Conservation (phyloP, 2,113 vertebrate species). For the Mesoclemmys tuberculata region DNA sequence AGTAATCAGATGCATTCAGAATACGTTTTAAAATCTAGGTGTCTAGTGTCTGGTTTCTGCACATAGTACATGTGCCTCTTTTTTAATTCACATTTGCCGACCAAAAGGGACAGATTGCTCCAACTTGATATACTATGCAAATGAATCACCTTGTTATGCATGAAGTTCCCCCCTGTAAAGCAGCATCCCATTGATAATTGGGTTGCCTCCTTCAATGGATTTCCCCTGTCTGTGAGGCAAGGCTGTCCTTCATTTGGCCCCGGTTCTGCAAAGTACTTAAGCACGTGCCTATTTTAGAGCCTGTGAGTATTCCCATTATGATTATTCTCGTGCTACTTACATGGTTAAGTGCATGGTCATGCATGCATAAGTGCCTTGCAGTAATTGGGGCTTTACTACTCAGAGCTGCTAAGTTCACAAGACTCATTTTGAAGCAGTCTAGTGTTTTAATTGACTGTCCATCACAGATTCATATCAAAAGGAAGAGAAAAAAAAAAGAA, state of each 20-base stretch:
- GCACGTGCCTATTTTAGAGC: not conserved
- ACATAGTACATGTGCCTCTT: accelerated
- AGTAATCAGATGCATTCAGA: slow-evolving; percentile 14
- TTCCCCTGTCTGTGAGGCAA: not conserved
- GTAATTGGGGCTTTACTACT: accelerated
- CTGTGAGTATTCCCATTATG: not conserved
- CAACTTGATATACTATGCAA: not conserved
- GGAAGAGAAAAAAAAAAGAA: not conserved
- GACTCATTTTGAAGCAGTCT: not conserved
- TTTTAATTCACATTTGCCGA: not conserved
- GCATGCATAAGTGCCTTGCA: not conserved
- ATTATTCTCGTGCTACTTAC: not conserved
- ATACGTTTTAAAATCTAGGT: not conserved
- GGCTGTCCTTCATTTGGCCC: not conserved
- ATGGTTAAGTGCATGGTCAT: not conserved
- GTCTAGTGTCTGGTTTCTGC: not conserved
- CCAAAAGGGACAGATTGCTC: accelerated
- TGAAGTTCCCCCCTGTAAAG: not conserved
- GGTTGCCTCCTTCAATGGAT: not conserved
- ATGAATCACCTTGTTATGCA: accelerated
- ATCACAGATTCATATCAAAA: not conserved
- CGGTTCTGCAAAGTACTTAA: not conserved
- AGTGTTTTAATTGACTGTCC: not conserved
- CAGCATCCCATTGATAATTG: not conserved
- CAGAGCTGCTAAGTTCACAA: not conserved